Conservation (phyloP, 1,140 invertebrate species). For the Aphelinus atriplicis region DNA sequence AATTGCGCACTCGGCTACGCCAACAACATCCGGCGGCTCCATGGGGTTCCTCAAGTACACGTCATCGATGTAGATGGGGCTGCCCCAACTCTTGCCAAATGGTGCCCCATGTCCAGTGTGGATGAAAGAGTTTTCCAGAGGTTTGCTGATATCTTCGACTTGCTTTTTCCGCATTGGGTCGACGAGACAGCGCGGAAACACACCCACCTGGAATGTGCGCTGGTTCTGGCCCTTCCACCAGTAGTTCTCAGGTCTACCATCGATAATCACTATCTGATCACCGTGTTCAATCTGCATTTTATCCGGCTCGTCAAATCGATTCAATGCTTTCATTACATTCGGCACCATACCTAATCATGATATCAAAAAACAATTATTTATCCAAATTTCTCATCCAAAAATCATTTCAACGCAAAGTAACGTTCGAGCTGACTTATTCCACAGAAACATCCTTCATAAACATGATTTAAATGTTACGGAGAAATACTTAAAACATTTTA, state of each 20-base stretch:
- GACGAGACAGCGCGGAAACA: constrained; percentile 78
- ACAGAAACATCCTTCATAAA: too few relatives aligned
- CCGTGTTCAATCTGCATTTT: constrained; percentile 83
- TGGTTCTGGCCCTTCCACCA: constrained; percentile 98
- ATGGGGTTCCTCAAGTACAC: constrained; percentile 86
- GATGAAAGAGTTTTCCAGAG: constrained; percentile 86
- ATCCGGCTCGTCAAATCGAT: constrained; percentile 75
- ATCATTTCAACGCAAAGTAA: too few relatives aligned
- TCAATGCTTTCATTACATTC: constrained; percentile 74
- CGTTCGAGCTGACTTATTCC: too few relatives aligned
- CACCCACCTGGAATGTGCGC: constrained; percentile 85
- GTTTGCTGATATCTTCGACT: constrained; percentile 78
- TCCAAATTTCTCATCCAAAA: too few relatives aligned
- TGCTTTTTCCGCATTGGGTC: constrained; percentile 75
- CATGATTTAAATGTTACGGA: too few relatives aligned
- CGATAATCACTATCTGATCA: constrained; percentile 91
- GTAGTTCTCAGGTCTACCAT: constrained; percentile 89
- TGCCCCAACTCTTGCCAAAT: constrained; percentile 87
- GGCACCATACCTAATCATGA: constrained; percentile 68
- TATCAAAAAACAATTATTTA: too few relatives aligned
- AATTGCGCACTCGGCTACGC: constrained; percentile 54
- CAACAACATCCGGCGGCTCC: constrained; percentile 80
- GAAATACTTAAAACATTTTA: too few relatives aligned
- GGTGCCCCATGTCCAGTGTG: constrained; percentile 82
- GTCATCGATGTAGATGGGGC: constrained; percentile 82